These are phyloP conservation scores for Meloidogyne exigua DNA, from an alignment of 1,140 invertebrate genomes.

Conservation along the genomic window DNA sequence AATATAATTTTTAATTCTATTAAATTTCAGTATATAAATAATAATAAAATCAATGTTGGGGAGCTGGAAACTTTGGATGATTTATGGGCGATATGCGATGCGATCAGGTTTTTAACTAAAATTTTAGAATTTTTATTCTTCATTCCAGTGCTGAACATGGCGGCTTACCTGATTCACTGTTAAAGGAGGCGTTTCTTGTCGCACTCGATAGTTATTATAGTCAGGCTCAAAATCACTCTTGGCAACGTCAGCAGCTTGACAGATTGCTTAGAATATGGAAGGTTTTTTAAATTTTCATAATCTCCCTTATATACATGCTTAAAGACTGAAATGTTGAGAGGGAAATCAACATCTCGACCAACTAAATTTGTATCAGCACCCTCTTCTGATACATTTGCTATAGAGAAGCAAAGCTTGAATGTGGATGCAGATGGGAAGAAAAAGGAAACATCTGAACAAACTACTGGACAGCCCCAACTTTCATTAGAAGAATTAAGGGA, in stretches of 20 bases:
- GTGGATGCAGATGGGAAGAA: not conserved
- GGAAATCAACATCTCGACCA: constrained; percentile 8
- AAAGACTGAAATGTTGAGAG: constrained; percentile 15
- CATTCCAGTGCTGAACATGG: constrained; percentile 19
- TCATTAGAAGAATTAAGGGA: not conserved
- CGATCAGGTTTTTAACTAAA: constrained; percentile 22
- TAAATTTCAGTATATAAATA: constrained; percentile 19
- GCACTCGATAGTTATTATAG: constrained; percentile 11
- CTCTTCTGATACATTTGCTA: not conserved
- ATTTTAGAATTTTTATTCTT: not conserved
- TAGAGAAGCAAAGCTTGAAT: not conserved
- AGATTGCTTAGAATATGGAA: constrained; percentile 24
- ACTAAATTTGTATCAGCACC: constrained; percentile 21
- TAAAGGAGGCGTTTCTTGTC: constrained; percentile 14
- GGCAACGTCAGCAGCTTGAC: constrained; percentile 12
- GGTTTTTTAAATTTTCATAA: not conserved
- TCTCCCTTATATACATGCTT: not conserved
- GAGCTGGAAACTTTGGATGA: constrained; percentile 14
- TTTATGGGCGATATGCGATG: constrained; percentile 28
- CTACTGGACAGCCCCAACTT: not conserved
- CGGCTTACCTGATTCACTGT: constrained; percentile 29
- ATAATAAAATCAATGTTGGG: constrained; percentile 15
- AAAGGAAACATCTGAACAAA: not conserved
- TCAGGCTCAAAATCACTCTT: constrained; percentile 15
- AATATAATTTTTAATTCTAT: constrained; percentile 9